phyloP scores from a whole-genome alignment of 2,888 invertebrate genomes.

The Sinelater perroti region DNA sequence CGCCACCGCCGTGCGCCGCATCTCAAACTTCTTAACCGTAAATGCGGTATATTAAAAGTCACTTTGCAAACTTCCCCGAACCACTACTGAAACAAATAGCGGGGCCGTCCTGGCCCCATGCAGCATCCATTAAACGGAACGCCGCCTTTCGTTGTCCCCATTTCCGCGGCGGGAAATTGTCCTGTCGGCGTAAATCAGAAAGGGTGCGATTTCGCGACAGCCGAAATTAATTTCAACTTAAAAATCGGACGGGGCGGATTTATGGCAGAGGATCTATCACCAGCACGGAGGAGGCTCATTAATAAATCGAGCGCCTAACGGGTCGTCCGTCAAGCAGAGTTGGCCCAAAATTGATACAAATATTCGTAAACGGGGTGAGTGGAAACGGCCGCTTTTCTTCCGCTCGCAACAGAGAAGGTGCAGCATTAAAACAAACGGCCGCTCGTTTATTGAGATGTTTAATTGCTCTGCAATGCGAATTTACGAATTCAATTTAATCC shows the following conservation, averaged over 20 bases:
- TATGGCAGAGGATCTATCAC: slow-evolving; percentile 1
- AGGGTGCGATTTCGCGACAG: neutral
- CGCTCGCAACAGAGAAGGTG: slow-evolving; percentile 1
- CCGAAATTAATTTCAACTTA: neutral
- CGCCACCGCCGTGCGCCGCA: slow-evolving; percentile 4
- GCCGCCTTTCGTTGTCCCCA: neutral
- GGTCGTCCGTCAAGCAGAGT: no score
- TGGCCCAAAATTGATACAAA: no score
- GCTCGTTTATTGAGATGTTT: slow-evolving; percentile 11
- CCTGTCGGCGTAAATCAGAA: neutral
- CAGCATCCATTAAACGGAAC: neutral
- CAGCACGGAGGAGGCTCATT: slow-evolving; percentile 4
- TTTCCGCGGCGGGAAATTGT: neutral
- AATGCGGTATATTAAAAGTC: slow-evolving; percentile 14
- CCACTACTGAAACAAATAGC: slow-evolving; percentile 4
- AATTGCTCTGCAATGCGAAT: neutral
- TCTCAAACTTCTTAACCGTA: slow-evolving; percentile 9
- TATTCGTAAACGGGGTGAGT: no score
- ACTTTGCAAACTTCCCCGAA: neutral
- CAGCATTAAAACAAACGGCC: slow-evolving; percentile 2
- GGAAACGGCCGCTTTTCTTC: no score
- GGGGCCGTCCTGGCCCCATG: neutral
- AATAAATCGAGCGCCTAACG: no score
- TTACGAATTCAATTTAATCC: slow-evolving; percentile 13
- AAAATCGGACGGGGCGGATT: neutral